Base-by-base conservation (phyloP, 2,888 invertebrate species). In the Synanthedon myopaeformis region DNA sequence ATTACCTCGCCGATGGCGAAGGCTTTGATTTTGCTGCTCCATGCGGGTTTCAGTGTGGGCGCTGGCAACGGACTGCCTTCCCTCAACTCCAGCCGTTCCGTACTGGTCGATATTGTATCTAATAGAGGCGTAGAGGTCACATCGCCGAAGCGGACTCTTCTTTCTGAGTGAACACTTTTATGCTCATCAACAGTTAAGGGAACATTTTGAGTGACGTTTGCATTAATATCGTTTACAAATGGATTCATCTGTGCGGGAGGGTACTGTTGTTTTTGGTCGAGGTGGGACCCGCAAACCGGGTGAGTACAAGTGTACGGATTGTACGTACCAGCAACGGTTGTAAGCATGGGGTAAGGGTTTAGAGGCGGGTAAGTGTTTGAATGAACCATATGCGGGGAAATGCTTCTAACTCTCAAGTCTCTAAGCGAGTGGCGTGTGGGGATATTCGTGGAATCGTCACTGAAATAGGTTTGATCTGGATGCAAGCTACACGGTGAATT, bases 1-100 rank as follows among this genome's bases (percentile, higher is more conserved):
- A 72, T 86, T 88, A 88, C 88, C 88, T 88, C 87, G 88, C 87
- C 88, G 84, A 81, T 79, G 82, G 87, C 86, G 73, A 85, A 85
- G 83, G 86, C 75, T 87, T 85, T 86, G 78, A 81, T 73, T 82
- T 83, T 78, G 84, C 84, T 84, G 85, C 82, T 86, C 86, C 83
- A 81, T 79, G 79, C 82, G 78, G 85, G 82, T 80, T 76, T 82
- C 81, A 74, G 69, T 73, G 70, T 67, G 65, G 78, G 67, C 62
- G 73, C 72, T 70, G 79, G 74, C 72, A 80, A 73, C 68, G 73
- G 62, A 68, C 78, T 79, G 65, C 71, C 80, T 64, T 82, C 81
- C 69, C 71, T 70, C 73, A 65, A 81, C 69, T 70, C 69, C 73
- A 65, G 71, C 57, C 69, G 68, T 62, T 80, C 82, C 72, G 73